Conservation (phyloP, 2,113 vertebrate species). For the Anoura caudifer region DNA sequence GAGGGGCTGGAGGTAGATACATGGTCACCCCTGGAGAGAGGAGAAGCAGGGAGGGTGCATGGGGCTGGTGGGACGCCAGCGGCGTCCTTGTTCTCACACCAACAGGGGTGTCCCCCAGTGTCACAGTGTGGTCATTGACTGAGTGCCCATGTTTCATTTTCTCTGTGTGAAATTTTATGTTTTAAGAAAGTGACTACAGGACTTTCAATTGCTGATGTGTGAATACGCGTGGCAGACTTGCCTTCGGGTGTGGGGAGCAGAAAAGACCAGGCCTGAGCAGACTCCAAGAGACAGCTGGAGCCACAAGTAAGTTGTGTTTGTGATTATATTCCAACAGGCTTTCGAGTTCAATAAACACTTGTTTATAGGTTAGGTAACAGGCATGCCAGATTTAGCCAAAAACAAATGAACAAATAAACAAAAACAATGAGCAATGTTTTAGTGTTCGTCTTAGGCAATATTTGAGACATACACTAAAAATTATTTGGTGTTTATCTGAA, state of each 20-base stretch:
- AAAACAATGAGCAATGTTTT: too few relatives aligned
- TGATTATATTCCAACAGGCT: too few relatives aligned
- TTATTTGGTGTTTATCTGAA: background rate
- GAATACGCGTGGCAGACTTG: background rate
- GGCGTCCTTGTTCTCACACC: too few relatives aligned
- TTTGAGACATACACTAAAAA: background rate
- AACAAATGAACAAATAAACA: too few relatives aligned
- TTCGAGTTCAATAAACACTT: too few relatives aligned
- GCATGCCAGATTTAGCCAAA: background rate
- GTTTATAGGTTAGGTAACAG: background rate
- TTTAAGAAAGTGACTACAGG: background rate
- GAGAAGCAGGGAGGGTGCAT: too few relatives aligned
- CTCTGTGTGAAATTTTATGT: background rate
- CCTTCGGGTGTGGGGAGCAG: background rate
- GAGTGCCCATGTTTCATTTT: background rate
- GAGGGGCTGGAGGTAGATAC: background rate
- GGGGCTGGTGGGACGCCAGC: background rate
- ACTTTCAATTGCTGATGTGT: background rate
- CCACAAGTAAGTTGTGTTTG: background rate
- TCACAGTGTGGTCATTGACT: too few relatives aligned
- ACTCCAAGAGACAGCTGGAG: background rate
- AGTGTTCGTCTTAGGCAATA: background rate
- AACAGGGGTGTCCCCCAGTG: rapidly evolving
- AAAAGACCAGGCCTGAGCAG: background rate
- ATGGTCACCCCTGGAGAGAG: background rate